Evolutionary conservation across 92 coral and sea anemone species (phyloP).

Genomic region (Pocillopora grandis): DNA sequence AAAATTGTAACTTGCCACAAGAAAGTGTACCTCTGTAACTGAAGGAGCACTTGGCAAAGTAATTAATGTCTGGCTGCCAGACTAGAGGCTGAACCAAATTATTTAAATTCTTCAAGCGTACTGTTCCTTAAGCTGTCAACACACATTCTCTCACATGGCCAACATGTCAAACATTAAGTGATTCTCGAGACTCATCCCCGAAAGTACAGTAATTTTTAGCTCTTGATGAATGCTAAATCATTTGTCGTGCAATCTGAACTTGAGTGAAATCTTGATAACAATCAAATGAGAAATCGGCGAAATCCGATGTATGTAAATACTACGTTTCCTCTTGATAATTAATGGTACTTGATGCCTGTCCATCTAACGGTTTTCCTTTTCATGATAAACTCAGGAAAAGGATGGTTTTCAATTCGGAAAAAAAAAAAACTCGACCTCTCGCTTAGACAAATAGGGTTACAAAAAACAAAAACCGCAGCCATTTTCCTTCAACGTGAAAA

Average conservation of each 20-base stretch:
- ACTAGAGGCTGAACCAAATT: slow-evolving; percentile 11
- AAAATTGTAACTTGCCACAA: no score
- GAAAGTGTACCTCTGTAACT: neutral
- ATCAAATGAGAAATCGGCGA: slow-evolving; percentile 6
- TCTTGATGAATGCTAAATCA: neutral
- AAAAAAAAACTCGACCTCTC: slow-evolving; percentile 18
- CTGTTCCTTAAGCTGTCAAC: slow-evolving; percentile 26
- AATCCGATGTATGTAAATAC: slow-evolving; percentile 35
- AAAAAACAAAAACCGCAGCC: slow-evolving; percentile 33
- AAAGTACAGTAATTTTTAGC: slow-evolving; percentile 1
- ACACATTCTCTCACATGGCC: slow-evolving; percentile 20
- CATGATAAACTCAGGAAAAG: slow-evolving; percentile 17
- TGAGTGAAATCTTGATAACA: slow-evolving; percentile 11
- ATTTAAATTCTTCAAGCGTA: slow-evolving; percentile 23
- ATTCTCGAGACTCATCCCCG: slow-evolving; percentile 15
- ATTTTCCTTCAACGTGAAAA: slow-evolving; percentile 24
- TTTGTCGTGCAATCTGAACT: slow-evolving; percentile 12
- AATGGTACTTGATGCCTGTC: slow-evolving; percentile 23
- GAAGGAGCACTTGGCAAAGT: slow-evolving; percentile 25
- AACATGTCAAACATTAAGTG: slow-evolving; percentile 39
- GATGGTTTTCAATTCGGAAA: neutral
- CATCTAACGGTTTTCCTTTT: slow-evolving; percentile 29
- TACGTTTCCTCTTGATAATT: slow-evolving; percentile 29
- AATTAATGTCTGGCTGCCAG: slow-evolving; percentile 33
- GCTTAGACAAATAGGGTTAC: neutral